Base-by-base conservation (phyloP, 2,888 invertebrate genomes). In the Eucera pruinosa region DNA sequence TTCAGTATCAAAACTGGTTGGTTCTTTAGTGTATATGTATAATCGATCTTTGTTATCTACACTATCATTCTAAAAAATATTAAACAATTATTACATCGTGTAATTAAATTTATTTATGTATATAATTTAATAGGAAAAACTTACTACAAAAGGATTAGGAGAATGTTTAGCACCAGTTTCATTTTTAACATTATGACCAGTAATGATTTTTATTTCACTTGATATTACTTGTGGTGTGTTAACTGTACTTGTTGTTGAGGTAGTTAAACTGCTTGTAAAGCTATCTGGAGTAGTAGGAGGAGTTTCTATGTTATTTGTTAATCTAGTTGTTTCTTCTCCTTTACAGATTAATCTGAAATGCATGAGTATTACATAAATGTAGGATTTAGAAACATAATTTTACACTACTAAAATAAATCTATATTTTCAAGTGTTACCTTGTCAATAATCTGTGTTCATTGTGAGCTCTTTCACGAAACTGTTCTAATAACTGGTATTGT, bases 401-500 rank as follows among this genome's bases (percentile, higher is more conserved):
- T 27, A 5, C 18, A 7, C 0, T 7, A 13, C 20, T 41, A 20
- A 50, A 41, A 15, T 27, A 25, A n/a, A 25, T 30, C 15, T 33
- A 36, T 23, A 60, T 33, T 33, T 11, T 23, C 27, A n/a, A 20
- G 86, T 80, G 84, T 88, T 91, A 95, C 94, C 95, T 95, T 90
- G 94, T 93, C 92, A 95, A 94, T 91, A 94, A 93, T 91, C 95
- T 94, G 90, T 95, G 95, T 92, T 97, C 96, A 87, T 94, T 95
- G 88, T 95, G 95, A 80, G 95, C 95, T 89, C 94, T 95, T 91
- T 96, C 96, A 88, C 95, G 95, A 91, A 95, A 95, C 81, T 94
- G 94, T 89, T 97, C 96, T 86, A 97, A 94, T 83, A 95, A 94
- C 75, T 95, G 94, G 93, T 96, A 96, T 89, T 96, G 96, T 89